Evolutionary conservation across 2,113 vertebrate genomes (phyloP).

Genomic region (Callospermophilus lateralis): DNA sequence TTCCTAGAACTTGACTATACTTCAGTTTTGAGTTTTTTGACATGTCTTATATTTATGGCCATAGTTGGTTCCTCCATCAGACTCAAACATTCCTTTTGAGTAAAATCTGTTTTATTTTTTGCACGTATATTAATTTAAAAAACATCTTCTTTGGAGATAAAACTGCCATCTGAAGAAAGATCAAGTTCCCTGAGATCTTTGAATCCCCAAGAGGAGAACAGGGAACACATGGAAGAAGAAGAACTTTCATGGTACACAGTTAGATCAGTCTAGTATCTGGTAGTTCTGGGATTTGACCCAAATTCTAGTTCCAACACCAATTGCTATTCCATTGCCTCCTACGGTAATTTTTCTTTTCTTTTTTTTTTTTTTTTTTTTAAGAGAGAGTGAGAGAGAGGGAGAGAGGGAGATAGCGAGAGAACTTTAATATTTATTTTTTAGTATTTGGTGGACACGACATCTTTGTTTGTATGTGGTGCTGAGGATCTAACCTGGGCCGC

Average conservation of each 20-base stretch:
- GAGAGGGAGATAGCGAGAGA: too few relatives aligned
- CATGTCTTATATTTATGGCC: not conserved
- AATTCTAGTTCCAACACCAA: not conserved
- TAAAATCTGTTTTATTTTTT: conserved; percentile 31
- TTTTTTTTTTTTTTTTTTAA: not conserved
- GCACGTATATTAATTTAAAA: not conserved
- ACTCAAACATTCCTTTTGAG: not conserved
- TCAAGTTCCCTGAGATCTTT: not conserved
- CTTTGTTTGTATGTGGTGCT: too few relatives aligned
- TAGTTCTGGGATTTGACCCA: not conserved
- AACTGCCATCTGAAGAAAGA: not conserved
- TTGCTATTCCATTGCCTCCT: not conserved
- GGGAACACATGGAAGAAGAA: not conserved
- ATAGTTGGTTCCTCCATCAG: not conserved
- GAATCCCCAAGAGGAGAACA: not conserved
- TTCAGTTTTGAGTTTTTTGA: not conserved
- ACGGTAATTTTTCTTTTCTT: not conserved
- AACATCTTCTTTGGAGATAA: not conserved
- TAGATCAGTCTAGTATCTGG: not conserved
- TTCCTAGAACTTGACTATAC: not conserved
- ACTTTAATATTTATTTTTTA: too few relatives aligned
- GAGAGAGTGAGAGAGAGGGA: too few relatives aligned
- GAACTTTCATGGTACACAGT: not conserved
- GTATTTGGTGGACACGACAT: too few relatives aligned
- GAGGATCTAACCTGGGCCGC: too few relatives aligned